Evolutionary conservation across 2,888 invertebrate species (phyloP), one percentile per base, ranked within the genome.

Genomic region (Phyto melanocephala): DNA sequence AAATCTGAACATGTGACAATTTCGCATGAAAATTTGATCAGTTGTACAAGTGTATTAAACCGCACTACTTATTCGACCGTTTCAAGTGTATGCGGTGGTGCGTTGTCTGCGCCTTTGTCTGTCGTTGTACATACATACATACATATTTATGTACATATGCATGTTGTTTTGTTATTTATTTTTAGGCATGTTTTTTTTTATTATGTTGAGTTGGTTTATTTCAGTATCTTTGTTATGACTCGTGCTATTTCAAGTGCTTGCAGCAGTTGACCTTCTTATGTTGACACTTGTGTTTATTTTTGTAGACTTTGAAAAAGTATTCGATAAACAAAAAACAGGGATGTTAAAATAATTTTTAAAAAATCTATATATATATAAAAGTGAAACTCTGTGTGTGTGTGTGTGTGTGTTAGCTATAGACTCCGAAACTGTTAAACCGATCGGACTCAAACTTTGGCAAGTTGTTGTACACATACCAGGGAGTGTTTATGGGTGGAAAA

Each of bases 21-120:
- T 85, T 85, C 85, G 72, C 85, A 85, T 84, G 85, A 83, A 86
- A 85, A 84, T 85, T 79, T 76, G 83, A 83, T 85, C 85, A 85
- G 85, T 86, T 86, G 86, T 65, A 79, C 85, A 86, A 86, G 85
- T 85, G 85, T 70, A 17, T 62, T 37, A n/a, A 45, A 28, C 20
- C n/a, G 6, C 63, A 63, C 79, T 62, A 15, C 42, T 3, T 76
- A 8, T 37, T 6, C 28, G 6, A 6, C 2, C 11, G 6, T 70
- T 75, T 50, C 47, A 65, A 75, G 70, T 70, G 56, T 22, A 10
- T 3, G 20, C 4, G n/a, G 22, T 17, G 1, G 42, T 24, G 17
- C 22, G 20, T 47, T 70, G 22, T 42, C 28, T 40, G 13, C n/a
- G n/a, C n/a, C n/a, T 68, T 37, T 50, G 71, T 33, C 17, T 63